phyloP scores from a whole-genome alignment of 2,113 vertebrate genomes.

The Trogon surrucura region DNA sequence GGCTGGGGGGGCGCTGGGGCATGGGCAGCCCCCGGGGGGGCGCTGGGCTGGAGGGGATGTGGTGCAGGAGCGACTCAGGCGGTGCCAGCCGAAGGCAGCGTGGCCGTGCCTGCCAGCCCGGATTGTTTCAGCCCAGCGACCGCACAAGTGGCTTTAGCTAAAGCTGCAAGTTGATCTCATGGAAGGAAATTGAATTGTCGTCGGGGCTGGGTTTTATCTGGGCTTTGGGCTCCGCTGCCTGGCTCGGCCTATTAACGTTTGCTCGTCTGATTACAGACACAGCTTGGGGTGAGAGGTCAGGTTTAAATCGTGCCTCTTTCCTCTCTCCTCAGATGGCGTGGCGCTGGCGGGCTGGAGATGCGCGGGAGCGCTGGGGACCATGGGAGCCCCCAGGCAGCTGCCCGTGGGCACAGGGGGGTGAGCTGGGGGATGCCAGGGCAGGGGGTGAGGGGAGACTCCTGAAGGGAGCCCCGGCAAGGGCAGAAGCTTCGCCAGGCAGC shows the following conservation, averaged over 20 bases:
- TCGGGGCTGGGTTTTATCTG: conserved; percentile 57
- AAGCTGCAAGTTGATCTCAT: conserved; percentile 73
- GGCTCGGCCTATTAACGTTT: conserved; percentile 52
- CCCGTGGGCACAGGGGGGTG: background rate
- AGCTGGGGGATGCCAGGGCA: background rate
- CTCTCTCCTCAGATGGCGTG: background rate
- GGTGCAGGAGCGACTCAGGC: background rate
- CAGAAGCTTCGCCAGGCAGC: background rate
- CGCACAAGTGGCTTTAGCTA: conserved; percentile 64
- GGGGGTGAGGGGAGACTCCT: background rate
- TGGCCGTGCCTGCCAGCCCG: conserved; percentile 35
- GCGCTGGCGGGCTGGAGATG: background rate
- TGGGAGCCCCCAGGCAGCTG: background rate
- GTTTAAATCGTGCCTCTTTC: conserved; percentile 17
- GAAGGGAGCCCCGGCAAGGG: background rate
- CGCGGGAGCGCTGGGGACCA: background rate
- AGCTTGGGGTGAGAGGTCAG: conserved; percentile 64
- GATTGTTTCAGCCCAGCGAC: conserved; percentile 60
- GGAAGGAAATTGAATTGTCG: conserved; percentile 73
- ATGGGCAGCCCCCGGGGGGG: background rate
- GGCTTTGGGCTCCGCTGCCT: conserved; percentile 61
- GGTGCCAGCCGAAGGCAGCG: background rate
- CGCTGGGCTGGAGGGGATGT: background rate
- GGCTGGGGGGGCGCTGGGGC: background rate
- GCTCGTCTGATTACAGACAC: conserved; percentile 66